Evolutionary conservation across 2,797 vertebrate species (phyloP).

Genomic region (Thamnophis elegans): DNA sequence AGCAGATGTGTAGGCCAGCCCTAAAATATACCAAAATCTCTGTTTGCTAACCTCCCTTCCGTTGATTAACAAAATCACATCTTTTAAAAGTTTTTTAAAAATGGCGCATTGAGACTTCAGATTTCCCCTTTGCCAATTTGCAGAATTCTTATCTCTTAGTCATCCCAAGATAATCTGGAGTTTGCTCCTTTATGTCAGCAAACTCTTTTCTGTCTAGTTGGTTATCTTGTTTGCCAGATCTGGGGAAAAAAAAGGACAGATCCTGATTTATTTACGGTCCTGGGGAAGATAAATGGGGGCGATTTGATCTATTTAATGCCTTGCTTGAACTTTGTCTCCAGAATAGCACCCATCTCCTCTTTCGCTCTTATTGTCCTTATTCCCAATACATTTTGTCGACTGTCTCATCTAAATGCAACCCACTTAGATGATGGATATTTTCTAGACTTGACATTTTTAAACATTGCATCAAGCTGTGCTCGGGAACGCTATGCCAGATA

Average conservation of each 20-base stretch:
- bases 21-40: background rate
- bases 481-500: no score
- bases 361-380: background rate
- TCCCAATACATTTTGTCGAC: no score
- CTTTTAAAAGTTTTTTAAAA: background rate
- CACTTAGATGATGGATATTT: no score
- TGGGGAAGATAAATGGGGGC: no score
- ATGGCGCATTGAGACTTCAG: background rate
- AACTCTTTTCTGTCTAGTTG: background rate
- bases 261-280: background rate
- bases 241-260: background rate
- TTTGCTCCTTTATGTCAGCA: background rate
- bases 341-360: background rate
- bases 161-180: background rate
- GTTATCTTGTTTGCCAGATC: background rate
- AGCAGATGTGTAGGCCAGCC: background rate
- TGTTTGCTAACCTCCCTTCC: background rate
- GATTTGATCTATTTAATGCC: background rate
- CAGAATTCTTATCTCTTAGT: background rate
- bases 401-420: no score
- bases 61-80: no score
- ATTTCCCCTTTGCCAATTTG: accelerated
- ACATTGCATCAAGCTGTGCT: no score
- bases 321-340: background rate
- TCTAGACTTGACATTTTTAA: no score